A percentile compares a stretch with the other conserved stretches of the same genome.
phyloP scores from a whole-genome alignment of 2,113 vertebrate species.

The Platysteira castanea region DNA sequence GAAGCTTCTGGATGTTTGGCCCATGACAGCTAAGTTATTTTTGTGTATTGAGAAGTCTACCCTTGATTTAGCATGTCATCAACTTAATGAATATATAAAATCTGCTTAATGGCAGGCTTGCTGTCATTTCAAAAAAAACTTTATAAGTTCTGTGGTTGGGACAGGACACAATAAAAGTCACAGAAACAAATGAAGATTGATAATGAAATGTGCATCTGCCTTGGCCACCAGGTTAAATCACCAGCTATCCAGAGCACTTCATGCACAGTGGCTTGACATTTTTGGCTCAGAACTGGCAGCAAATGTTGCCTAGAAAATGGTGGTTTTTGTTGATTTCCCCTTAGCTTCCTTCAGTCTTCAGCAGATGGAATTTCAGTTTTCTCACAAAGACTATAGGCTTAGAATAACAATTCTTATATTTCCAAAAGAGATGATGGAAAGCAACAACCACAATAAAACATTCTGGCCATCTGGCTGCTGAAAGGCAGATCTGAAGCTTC shows the following conservation, averaged over 20 bases:
- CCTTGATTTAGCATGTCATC: background rate
- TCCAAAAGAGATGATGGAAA: conserved; percentile 8
- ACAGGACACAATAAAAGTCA: background rate
- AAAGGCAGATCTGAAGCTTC: background rate
- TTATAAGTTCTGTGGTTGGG: background rate
- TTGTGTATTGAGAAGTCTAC: background rate
- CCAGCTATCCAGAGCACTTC: background rate
- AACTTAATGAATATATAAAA: background rate
- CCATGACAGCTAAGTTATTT: background rate
- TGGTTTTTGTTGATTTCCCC: background rate
- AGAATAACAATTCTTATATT: conserved; percentile 12
- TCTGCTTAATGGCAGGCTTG: background rate
- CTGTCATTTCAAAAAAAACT: background rate
- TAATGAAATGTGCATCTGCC: background rate
- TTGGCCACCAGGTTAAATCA: background rate
- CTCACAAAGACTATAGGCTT: conserved; percentile 2
- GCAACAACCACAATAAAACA: background rate
- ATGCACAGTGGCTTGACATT: background rate
- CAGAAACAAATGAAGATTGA: background rate
- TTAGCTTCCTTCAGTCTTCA: background rate
- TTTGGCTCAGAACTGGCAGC: background rate
- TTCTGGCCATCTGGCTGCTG: conserved; percentile 30
- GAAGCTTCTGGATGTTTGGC: background rate
- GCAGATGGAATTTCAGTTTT: conserved; percentile 33
- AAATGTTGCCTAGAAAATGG: background rate